phyloP scores from a whole-genome alignment of 2,797 vertebrate genomes.

The Acanthornis magna region DNA sequence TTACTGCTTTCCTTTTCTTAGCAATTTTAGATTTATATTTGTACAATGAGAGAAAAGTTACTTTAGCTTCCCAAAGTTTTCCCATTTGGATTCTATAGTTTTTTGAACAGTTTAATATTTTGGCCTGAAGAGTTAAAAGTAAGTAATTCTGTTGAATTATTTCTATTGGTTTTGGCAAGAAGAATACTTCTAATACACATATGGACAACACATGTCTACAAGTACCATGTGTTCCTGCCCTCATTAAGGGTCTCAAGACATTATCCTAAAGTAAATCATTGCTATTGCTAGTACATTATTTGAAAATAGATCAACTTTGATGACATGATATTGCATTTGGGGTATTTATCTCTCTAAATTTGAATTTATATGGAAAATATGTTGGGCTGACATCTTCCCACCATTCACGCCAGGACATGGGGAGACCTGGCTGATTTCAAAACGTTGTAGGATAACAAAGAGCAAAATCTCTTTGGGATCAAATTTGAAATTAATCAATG shows the following conservation, averaged over 20 bases:
- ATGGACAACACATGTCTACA: background rate
- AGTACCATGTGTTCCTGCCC: background rate
- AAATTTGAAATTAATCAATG: background rate
- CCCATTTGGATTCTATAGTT: background rate
- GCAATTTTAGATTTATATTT: background rate
- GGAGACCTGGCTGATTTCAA: background rate
- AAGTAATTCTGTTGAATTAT: background rate
- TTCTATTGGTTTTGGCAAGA: background rate
- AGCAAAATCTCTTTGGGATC: background rate
- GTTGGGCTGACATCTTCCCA: background rate
- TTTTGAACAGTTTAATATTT: background rate
- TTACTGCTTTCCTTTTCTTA: background rate
- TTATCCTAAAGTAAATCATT: background rate
- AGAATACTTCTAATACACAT: background rate
- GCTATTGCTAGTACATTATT: background rate
- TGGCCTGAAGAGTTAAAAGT: conserved; percentile 2
- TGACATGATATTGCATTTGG: background rate
- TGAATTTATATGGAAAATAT: background rate
- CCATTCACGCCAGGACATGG: background rate
- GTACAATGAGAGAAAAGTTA: background rate
- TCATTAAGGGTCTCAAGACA: background rate
- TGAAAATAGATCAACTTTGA: background rate
- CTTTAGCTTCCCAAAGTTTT: background rate
- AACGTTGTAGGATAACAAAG: background rate
- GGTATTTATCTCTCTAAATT: background rate